Percentiles rank a stretch among this genome's conserved stretches.
phyloP scores from a whole-genome alignment of 2,888 invertebrate genomes.

The Sphecodes monilicornis region DNA sequence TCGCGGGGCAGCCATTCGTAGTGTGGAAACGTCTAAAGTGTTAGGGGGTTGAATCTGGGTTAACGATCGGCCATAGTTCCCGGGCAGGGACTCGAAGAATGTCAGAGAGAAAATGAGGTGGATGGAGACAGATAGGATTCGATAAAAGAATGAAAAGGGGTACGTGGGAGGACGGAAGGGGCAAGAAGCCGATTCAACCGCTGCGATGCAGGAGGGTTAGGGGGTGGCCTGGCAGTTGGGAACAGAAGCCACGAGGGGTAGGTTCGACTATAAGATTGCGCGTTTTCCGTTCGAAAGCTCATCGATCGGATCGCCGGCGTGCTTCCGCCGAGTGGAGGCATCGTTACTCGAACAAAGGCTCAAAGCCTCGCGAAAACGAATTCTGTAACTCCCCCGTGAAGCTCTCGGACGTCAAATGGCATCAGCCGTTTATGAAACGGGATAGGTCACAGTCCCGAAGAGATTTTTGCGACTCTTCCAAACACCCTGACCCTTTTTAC shows the following conservation, averaged over 20 bases:
- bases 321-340: slow-evolving; percentile 58
- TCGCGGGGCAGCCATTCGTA: slow-evolving; percentile 38
- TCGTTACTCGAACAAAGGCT: slow-evolving; percentile 71
- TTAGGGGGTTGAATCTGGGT: slow-evolving; percentile 64
- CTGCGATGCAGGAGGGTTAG: neutral
- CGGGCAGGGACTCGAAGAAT: slow-evolving; percentile 48
- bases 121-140: slow-evolving; percentile 52
- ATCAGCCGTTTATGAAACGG: slow-evolving; percentile 57
- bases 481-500: slow-evolving; percentile 13
- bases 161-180: neutral
- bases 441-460: slow-evolving; percentile 40
- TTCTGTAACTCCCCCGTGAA: slow-evolving; percentile 63
- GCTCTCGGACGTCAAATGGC: slow-evolving; percentile 42
- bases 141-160: slow-evolving; percentile 58
- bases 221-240: neutral
- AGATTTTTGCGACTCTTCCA: slow-evolving; percentile 45
- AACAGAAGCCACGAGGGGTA: neutral
- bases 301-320: slow-evolving; percentile 55
- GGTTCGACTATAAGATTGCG: slow-evolving; percentile 65
- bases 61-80: slow-evolving; percentile 66
- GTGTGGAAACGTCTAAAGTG: slow-evolving; percentile 52
- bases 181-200: slow-evolving; percentile 45
- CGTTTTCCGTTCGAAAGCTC: slow-evolving; percentile 63
- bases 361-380: slow-evolving; percentile 64
- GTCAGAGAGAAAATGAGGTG: slow-evolving; percentile 52